These are phyloP conservation scores for Orthosia cruda DNA, from an alignment of 2,888 invertebrate species.

Conservation along the genomic window DNA sequence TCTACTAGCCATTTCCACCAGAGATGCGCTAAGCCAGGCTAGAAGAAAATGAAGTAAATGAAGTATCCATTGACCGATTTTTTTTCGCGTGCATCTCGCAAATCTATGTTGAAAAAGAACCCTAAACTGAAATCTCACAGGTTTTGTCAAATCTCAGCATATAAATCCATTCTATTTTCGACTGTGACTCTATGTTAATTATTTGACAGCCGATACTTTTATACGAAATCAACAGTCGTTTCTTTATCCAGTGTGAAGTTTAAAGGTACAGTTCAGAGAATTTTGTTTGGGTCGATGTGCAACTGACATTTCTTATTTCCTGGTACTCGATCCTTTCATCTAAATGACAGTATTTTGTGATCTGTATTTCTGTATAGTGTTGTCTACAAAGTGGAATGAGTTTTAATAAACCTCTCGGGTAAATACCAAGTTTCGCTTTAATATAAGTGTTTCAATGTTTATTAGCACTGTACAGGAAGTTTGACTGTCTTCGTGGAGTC, in stretches of 20 bases:
- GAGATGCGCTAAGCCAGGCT: not conserved
- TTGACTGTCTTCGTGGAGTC: not conserved
- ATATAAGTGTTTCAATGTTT: not conserved
- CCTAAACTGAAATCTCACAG: not conserved
- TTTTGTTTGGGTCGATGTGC: too few species aligned
- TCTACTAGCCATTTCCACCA: not conserved
- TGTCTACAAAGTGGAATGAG: not conserved
- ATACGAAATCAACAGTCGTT: not conserved
- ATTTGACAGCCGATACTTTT: not conserved
- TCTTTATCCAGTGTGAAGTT: too few species aligned
- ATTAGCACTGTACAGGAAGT: not conserved
- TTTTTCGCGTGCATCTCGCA: not conserved
- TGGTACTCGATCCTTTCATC: too few species aligned
- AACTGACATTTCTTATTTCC: too few species aligned
- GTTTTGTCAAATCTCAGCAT: conserved; percentile 6
- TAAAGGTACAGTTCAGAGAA: too few species aligned
- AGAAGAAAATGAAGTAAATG: not conserved
- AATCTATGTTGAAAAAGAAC: too few species aligned
- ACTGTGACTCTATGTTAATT: not conserved
- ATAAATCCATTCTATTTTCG: not conserved
- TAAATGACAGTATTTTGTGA: too few species aligned
- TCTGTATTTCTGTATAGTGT: not conserved
- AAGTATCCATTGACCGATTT: not conserved
- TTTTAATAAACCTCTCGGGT: too few species aligned
- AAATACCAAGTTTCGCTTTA: not conserved